Base-by-base conservation (phyloP, 2,797 vertebrate species). In the Parotocinclus haroldoi region DNA sequence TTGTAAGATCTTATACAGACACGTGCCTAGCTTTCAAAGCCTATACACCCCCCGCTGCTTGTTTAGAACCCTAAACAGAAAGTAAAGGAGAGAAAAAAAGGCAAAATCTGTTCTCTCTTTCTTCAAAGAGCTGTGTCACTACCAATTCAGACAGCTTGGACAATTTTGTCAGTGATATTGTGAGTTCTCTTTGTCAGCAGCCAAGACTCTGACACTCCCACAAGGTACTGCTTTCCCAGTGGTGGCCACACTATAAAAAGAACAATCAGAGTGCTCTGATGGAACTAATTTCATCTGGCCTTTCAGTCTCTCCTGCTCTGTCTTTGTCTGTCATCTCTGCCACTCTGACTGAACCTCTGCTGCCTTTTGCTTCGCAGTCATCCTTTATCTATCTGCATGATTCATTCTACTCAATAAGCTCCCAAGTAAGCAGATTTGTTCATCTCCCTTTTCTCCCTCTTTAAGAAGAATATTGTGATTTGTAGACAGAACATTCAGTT, bases 381-480 rank as follows among this genome's bases (percentile, higher is more conserved):
- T 88, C 85, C 89, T 88, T 88, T 84, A 83, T 88, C 85, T 84
- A 80, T 75, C 83, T 86, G 86, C 85, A 86, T 88, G 89, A 89
- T 87, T 89, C 88, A 90, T 90, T 89, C 88, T 90, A 87, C 87
- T 90, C 90, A 91, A 90, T 90, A 90, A 91, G 90, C 89, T 89
- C 86, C 85, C 89, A 88, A 90, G 90, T 90, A 91, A 91, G 90
- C 88, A 91, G 88, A 91, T 91, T 90, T 90, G 88, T 90, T 86
- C 85, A 84, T 82, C 83, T 58, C 53, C 59, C 61, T 66, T 63
- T 65, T 27, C 68, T 73, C 70, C 76, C 74, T 71, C 76, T 79
- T 78, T 91, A 90, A 90, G 88, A 89, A 88, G 86, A 84, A 84
- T 85, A 90, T 91, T 91, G 89, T 89, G 87, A 90, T 91, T 91